Evolutionary conservation across 2,113 vertebrate genomes (phyloP).

Genomic region (Lepidothrix coronata): DNA sequence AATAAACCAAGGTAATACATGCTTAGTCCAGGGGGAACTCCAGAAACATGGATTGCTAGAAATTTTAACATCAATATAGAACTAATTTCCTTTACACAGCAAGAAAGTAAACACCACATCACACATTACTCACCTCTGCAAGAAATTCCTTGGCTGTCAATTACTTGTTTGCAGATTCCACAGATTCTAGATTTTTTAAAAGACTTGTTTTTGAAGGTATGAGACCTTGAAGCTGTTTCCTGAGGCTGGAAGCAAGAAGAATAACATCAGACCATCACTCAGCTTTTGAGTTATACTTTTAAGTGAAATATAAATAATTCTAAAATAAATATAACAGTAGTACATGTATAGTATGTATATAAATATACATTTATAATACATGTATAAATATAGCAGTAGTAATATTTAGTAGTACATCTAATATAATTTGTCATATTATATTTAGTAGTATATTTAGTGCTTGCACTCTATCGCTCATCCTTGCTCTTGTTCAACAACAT

Average conservation of each 20-base stretch:
- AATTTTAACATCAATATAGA: neutral
- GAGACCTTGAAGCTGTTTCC: conserved; percentile 48
- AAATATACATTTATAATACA: no score
- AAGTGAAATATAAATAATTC: neutral
- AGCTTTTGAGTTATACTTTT: neutral
- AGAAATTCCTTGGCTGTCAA: conserved; percentile 57
- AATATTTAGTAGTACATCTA: neutral
- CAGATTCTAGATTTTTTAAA: conserved; percentile 67
- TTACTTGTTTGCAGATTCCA: conserved; percentile 65
- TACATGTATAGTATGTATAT: neutral
- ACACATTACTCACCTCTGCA: conserved; percentile 63
- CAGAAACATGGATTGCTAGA: neutral
- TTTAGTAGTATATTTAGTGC: neutral
- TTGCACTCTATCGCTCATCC: rapidly evolving
- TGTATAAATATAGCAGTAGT: neutral
- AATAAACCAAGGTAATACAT: neutral
- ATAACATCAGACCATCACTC: neutral
- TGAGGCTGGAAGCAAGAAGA: conserved; percentile 58
- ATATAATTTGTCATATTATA: neutral
- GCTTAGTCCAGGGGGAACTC: neutral
- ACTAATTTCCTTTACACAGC: neutral
- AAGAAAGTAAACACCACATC: neutral
- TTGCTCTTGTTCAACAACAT: neutral
- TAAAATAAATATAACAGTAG: neutral
- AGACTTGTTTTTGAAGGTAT: conserved; percentile 71